Base-by-base conservation (phyloP, 2,888 invertebrate species). In the Cerastis rubricosa region DNA sequence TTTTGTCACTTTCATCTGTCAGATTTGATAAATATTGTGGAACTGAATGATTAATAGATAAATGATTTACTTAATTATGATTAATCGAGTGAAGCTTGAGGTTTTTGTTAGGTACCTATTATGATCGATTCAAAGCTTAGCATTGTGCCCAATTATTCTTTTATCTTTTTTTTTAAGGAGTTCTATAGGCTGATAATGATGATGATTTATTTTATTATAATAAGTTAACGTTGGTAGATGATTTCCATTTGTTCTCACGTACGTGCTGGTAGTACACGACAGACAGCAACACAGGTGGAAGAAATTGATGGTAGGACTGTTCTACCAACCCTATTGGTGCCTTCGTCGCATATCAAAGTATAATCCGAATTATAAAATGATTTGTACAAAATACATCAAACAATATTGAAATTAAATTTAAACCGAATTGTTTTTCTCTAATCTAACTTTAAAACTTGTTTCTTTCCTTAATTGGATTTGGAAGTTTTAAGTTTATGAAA, bases 1-100 rank as follows among this genome's bases (percentile, higher is more conserved):
- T 75, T 87, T 87, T 85, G 85, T 85, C 85, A 87, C 86, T 85
- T 87, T 78, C 78, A 68, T 74, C 81, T 85, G 87, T 87, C 87
- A 85, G 70, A 71, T 81, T 74, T 76, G 87, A 85, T 85, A 84
- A 87, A 85, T 87, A 76, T 81, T 87, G 71, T 76, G 61, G 78
- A 74, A 78, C 66, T 74, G 47, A 68, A 74, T 81, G 85, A 85
- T 74, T 64, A 76, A 78, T 81, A 68, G 76, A 59, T 73, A 81
- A 81, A 69, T 72, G 69, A 85, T 85, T 76, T 76, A 74, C 69
- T 81, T 85, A 85, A 87, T 85, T 87, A 68, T 84, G 86, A 85
- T 85, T 59, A 87, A 87, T 81, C 25, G 81, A 71, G 43, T 14
- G 71, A 45, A 40, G 5, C 49, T 71, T 35, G 59, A 61, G 64